Conservation (phyloP, 92 coral and sea anemone genomes). For the Scolanthus callimorphus region DNA sequence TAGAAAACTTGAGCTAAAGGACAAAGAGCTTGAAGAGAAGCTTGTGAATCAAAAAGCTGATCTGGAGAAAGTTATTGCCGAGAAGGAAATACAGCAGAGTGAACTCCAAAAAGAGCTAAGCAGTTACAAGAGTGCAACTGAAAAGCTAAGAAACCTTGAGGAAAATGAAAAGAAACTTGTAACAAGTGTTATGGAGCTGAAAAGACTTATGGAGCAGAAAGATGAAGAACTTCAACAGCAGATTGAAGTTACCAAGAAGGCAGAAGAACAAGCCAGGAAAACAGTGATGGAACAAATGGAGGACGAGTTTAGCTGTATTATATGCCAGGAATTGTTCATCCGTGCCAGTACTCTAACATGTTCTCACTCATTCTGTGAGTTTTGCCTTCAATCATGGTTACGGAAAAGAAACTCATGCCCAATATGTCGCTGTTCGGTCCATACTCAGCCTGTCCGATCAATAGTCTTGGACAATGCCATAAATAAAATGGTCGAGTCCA, state of each 20-base stretch:
- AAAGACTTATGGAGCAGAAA: constrained; percentile 64
- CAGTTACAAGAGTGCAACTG: constrained; percentile 69
- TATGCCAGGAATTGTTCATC: constrained; percentile 91
- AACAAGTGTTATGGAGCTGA: constrained; percentile 68
- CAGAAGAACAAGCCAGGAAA: constrained; percentile 78
- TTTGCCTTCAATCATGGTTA: constrained; percentile 87
- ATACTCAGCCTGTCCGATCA: constrained; percentile 79
- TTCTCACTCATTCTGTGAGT: constrained; percentile 94
- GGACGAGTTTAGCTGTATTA: constrained; percentile 93
- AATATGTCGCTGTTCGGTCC: constrained; percentile 77
- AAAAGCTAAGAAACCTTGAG: constrained; percentile 69
- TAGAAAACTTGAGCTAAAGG: constrained; percentile 84
- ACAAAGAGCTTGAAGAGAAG: constrained; percentile 76
- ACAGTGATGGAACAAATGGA: constrained; percentile 95
- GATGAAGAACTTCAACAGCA: constrained; percentile 73
- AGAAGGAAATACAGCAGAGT: constrained; percentile 76
- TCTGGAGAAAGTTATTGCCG: constrained; percentile 74
- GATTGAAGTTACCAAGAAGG: constrained; percentile 85
- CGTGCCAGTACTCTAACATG: constrained; percentile 85
- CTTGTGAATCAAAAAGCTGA: constrained; percentile 65
- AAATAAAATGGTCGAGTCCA: constrained; percentile 86
- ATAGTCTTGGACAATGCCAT: constrained; percentile 97
- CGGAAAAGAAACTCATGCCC: constrained; percentile 90
- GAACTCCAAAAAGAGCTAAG: constrained; percentile 52
- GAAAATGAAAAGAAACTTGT: constrained; percentile 77